phyloP scores from a whole-genome alignment of 2,888 invertebrate species.

The Parelbella ahira region DNA sequence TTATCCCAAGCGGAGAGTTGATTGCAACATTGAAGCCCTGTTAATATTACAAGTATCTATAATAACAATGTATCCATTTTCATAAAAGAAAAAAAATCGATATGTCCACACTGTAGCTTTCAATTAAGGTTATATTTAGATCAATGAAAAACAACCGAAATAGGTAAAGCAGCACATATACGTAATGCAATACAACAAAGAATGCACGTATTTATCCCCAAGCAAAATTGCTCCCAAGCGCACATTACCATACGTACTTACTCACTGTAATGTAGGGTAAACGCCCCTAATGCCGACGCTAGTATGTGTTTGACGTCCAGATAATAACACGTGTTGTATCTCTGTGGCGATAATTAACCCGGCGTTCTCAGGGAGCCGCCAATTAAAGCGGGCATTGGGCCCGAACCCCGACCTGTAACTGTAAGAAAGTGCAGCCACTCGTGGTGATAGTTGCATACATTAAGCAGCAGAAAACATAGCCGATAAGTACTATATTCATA shows the following conservation, averaged over 20 bases:
- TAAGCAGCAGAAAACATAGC: too few relatives aligned
- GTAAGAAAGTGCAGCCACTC: slow-evolving; percentile 12
- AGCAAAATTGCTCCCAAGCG: slow-evolving; percentile 40
- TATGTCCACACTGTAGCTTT: too few relatives aligned
- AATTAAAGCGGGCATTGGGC: slow-evolving; percentile 56
- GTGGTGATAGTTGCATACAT: slow-evolving; percentile 16
- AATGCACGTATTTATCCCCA: slow-evolving; percentile 29
- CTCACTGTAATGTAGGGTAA: slow-evolving; percentile 48
- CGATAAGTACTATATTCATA: too few relatives aligned
- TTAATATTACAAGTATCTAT: too few relatives aligned
- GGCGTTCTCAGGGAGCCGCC: slow-evolving; percentile 51
- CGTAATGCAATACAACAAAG: slow-evolving; percentile 12
- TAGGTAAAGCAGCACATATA: neutral
- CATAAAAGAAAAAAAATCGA: too few relatives aligned
- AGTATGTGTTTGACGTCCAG: slow-evolving; percentile 51
- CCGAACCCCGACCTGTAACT: slow-evolving; percentile 32
- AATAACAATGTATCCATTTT: too few relatives aligned
- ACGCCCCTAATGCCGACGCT: slow-evolving; percentile 49
- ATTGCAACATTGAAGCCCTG: too few relatives aligned
- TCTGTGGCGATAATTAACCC: slow-evolving; percentile 51
- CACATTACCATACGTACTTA: slow-evolving; percentile 48
- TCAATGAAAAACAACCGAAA: too few relatives aligned
- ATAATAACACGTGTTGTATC: slow-evolving; percentile 52
- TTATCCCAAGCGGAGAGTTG: too few relatives aligned
- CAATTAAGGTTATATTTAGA: too few relatives aligned